Percentiles rank a stretch among this genome's conserved stretches.
Evolutionary conservation across 23 tunicate species (phyloP).

Genomic region (Styela clava): DNA sequence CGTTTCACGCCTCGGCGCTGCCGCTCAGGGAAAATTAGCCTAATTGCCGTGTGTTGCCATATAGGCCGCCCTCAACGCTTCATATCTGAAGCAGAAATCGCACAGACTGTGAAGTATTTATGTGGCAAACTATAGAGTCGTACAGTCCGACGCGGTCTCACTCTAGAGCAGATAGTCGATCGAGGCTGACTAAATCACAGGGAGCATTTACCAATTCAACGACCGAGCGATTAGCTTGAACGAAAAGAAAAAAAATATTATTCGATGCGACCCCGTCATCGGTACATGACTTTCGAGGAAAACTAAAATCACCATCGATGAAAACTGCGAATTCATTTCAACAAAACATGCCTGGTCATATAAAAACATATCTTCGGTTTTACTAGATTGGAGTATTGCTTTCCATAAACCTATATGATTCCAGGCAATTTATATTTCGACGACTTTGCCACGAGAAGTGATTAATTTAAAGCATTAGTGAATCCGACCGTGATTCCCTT

Average conservation of each 20-base stretch:
- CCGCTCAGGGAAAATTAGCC: conserved; percentile 29
- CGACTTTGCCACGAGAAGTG: neutral
- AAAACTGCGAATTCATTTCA: no score
- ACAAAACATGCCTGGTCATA: no score
- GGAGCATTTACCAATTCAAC: no score
- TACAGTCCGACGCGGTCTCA: no score
- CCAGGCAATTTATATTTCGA: neutral
- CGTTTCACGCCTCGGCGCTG: conserved; percentile 28
- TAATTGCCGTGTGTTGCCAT: conserved; percentile 29
- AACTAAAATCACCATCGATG: neutral
- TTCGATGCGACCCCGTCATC: neutral
- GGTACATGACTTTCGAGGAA: neutral
- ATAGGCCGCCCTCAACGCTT: neutral
- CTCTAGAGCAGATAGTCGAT: no score
- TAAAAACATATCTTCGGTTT: no score
- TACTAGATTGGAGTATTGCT: no score
- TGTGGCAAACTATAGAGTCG: no score
- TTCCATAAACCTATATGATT: no score
- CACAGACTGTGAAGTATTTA: neutral
- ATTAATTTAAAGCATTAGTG: neutral
- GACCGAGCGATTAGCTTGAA: no score
- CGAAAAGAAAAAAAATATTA: no score
- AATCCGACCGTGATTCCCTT: neutral
- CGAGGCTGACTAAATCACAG: no score
- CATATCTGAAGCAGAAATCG: neutral